Base-by-base conservation (phyloP, 2,113 vertebrate genomes). In the Steatornis caripensis region DNA sequence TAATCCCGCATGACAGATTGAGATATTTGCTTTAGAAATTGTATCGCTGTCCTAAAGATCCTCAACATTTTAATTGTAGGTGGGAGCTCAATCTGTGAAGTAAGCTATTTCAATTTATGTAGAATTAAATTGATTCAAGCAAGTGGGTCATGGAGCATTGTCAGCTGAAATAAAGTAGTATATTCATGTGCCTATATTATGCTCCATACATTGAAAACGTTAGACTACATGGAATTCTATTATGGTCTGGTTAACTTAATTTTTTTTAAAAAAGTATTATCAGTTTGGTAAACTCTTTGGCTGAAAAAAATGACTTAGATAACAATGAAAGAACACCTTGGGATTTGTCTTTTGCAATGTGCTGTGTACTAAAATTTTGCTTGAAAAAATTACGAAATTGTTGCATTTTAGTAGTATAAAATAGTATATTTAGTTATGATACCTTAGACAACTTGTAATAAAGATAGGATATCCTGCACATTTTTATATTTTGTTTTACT, bases 271-370 rank as follows among this genome's bases (percentile, higher is more conserved):
- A 36, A 5, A n/a, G 5, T 1, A 27, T 16, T 48, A 8, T 18
- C 14, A n/a, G 10, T 87, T 72, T 71, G 19, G 6, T 68, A 68
- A 80, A 71, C 10, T 0, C 2, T 86, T 86, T 29, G 41, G 15
- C 5, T 60, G 36, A 58, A 83, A 87, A 80, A 41, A 36, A 1
- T 34, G n/a, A 16, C 13, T 75, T 32, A 76, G 7, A 12, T 37
- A 72, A 30, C 3, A 78, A 45, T 0, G 2, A 9, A 84, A 58
- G 6, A 76, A 41, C 0, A 0, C 7, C n/a, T 62, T 45, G 8
- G 13, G 1, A 83, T 83, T 66, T 77, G 11, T 6, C 9, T 49
- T 79, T 79, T 53, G 7, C 62, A 53, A 23, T 6, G 5, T 15
- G 2, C 1, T 64, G 2, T 19, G 5, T 14, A 55, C 14, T 27